These are phyloP conservation scores for Xestoiulus laeticollis DNA, from an alignment of 2,888 invertebrate species.

Conservation along the genomic window DNA sequence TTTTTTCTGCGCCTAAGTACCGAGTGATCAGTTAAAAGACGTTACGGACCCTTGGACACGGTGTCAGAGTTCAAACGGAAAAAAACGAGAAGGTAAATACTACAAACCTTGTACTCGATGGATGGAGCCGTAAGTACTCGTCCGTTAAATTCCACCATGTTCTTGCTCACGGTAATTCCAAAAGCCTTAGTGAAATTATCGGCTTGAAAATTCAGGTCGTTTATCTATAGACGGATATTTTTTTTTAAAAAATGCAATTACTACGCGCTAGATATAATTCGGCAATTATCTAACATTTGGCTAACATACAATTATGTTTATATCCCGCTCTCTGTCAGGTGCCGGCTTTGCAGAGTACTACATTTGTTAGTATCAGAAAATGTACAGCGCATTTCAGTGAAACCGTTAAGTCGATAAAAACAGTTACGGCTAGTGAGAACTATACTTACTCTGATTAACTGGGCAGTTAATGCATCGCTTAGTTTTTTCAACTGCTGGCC, in stretches of 20 bases:
- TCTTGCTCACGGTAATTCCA: slow-evolving; percentile 4
- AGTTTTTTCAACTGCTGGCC: slow-evolving; percentile 51
- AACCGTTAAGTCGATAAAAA: background rate
- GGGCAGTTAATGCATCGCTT: slow-evolving; percentile 29
- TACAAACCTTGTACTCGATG: slow-evolving; percentile 43
- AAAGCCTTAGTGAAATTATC: background rate
- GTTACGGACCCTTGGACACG: background rate
- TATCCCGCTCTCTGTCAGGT: slow-evolving; percentile 27
- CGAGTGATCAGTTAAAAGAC: background rate
- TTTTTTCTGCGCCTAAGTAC: background rate
- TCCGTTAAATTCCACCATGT: slow-evolving; percentile 48
- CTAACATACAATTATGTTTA: slow-evolving; percentile 41
- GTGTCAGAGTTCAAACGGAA: background rate
- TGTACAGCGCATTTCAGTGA: background rate
- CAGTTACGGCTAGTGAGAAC: background rate
- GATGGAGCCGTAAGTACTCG: slow-evolving; percentile 48
- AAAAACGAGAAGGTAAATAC: background rate
- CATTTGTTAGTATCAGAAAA: background rate
- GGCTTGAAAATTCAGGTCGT: background rate
- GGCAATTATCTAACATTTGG: background rate
- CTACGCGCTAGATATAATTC: background rate
- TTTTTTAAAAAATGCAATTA: background rate
- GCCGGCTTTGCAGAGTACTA: slow-evolving; percentile 51
- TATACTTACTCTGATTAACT: slow-evolving; percentile 48
- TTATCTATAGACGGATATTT: background rate